phyloP scores from a whole-genome alignment of 2,113 vertebrate species.

The Sinocyclocheilus grahami region DNA sequence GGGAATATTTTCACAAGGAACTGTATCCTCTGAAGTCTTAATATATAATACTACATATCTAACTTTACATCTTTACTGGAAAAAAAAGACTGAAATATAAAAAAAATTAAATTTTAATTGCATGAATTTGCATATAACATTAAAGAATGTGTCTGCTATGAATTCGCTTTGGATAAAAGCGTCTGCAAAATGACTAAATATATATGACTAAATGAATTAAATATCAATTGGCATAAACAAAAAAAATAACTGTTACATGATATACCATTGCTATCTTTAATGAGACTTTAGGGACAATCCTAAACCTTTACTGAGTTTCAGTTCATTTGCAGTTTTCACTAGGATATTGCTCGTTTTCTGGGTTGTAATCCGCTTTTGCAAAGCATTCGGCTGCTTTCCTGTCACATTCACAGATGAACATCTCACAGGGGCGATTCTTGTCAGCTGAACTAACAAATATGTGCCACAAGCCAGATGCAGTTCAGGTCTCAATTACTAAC shows the following conservation, averaged over 20 bases:
- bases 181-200: too few species aligned
- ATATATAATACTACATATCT: too few species aligned
- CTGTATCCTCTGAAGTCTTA: too few species aligned
- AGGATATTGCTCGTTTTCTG: background rate
- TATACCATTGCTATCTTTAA: background rate
- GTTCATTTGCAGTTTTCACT: slow-evolving; percentile 3
- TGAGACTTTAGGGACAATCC: background rate
- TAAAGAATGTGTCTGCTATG: background rate
- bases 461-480: background rate
- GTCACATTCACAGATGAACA: slow-evolving; percentile 84
- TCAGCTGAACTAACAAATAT: slow-evolving; percentile 63
- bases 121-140: too few species aligned
- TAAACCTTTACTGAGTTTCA: background rate
- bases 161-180: background rate
- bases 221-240: background rate
- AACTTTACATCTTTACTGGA: too few species aligned
- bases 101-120: too few species aligned
- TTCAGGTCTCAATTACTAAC: background rate
- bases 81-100: too few species aligned
- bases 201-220: background rate
- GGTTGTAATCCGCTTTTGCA: slow-evolving; percentile 65
- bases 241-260: background rate
- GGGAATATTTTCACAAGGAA: too few species aligned
- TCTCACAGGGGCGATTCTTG: slow-evolving; percentile 65
- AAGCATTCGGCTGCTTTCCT: slow-evolving; percentile 78